These are phyloP conservation scores for Chamaea fasciata DNA, from an alignment of 2,113 vertebrate genomes.

Conservation along the genomic window DNA sequence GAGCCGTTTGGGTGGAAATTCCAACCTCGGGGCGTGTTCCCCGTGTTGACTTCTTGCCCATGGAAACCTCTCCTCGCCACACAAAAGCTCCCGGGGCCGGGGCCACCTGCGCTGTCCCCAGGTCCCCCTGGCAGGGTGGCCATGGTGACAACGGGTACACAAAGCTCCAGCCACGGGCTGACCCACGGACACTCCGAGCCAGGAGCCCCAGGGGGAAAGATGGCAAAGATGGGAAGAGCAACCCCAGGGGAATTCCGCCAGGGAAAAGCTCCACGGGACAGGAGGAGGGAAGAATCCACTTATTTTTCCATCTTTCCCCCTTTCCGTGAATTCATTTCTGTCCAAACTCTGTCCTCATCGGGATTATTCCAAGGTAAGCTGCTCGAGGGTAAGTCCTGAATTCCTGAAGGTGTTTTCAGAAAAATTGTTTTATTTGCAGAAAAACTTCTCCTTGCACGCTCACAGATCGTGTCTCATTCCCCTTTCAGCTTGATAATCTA, in stretches of 20 bases:
- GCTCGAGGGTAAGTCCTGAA: not conserved
- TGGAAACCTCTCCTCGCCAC: constrained; percentile 7
- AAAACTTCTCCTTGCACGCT: not conserved
- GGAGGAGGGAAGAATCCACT: not conserved
- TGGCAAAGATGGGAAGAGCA: not conserved
- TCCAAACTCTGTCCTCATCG: not conserved
- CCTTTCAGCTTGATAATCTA: not conserved
- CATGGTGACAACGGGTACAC: constrained; percentile 50
- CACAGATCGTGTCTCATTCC: not conserved
- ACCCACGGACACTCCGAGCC: not conserved
- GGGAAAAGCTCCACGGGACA: not conserved
- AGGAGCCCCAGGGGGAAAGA: not conserved
- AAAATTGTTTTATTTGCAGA: not conserved
- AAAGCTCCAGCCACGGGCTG: not conserved
- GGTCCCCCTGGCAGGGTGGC: not conserved
- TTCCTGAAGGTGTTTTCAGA: not conserved
- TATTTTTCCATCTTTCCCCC: not conserved
- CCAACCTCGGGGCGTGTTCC: accelerated
- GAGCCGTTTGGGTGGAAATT: not conserved
- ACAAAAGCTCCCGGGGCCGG: not conserved
- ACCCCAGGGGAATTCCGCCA: not conserved
- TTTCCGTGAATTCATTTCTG: not conserved
- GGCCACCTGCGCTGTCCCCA: not conserved
- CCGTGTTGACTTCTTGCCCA: not conserved
- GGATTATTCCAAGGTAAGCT: constrained; percentile 12